Base-by-base conservation (phyloP, 2,113 vertebrate species). In the Gasterosteus aculeatus region DNA sequence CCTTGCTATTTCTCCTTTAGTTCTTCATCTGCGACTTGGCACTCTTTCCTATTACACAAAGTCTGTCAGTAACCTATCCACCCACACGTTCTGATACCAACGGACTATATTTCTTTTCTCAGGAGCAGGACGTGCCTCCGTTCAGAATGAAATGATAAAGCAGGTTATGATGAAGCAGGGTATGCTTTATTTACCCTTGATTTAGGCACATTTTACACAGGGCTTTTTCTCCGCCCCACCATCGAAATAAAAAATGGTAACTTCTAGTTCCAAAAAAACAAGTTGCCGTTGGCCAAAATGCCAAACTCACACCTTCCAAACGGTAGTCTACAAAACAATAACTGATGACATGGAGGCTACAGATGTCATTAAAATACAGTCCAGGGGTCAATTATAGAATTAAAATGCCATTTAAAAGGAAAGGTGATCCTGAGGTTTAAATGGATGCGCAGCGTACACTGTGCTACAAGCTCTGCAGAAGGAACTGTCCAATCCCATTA, bases 401-500 rank as follows among this genome's bases (percentile, higher is more conserved):
- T 9, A 57, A 29, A 56, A 29, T 29, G 14, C 11, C 22, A 56
- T 56, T 57, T 57, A n/a, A 60, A 11, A 10, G 1, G 38, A 14
- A 53, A 59, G 4, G 8, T 10, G 4, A 60, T 29, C 9, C 18
- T 19, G 33, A 60, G 58, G 8, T 19, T 19, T 38, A 18, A 35
- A 5, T 38, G 29, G 33, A 19, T 19, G 56, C 14, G 10, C 22
- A 38, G 15, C 35, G 42, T 69, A 11, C 14, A 35, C 22, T 39
- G 42, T 66, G 69, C 49, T 81, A 72, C 49, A 38, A 41, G 51
- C 71, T 72, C n/a, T 26, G 46, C 78, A 22, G 75, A 33, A 42
- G 41, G 26, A 80, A 54, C 42, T 68, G 87, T 84, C 87, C 80
- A 60, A 51, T 85, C 80, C 59, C 66, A 87, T 91, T 87, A 87